Base-by-base conservation (phyloP, 2,888 invertebrate species). In the Hedya salicella region DNA sequence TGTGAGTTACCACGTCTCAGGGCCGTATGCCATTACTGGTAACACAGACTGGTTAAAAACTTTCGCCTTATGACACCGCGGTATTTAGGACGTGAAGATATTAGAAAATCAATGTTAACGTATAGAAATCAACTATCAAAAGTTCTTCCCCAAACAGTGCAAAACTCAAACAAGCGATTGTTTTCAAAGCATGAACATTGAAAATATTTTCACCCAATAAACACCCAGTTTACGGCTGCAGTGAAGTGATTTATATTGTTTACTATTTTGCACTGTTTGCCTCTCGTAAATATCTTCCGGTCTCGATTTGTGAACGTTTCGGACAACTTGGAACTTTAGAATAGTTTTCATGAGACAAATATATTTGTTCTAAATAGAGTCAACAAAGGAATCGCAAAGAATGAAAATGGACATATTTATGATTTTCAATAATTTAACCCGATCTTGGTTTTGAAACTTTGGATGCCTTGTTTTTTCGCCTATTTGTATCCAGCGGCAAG, bases 181-280 rank as follows among this genome's bases (percentile, higher is more conserved):
- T 21, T 49, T 52, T n/a, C n/a, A 64, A 64, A 44, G 8, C 50
- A 46, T 39, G 13, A 39, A 42, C 25, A 44, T 39, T 11, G 30
- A 64, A 59, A 65, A 65, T 59, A 53, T 65, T 52, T 65, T 59
- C 65, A 65, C 40, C 52, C 19, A 59, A 52, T 56, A 60, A 60
- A 40, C 11, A 39, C n/a, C 46, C 14, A 17, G 16, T 44, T 17
- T 32, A 40, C 56, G 42, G 11, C 14, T 14, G n/a, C 57, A 8
- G 36, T n/a, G 49, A 42, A 61, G 40, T 61, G 61, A 66, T 66
- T 66, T 66, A 66, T 66, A 66, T 54, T 66, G 66, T 66, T 66
- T 66, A 44, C 66, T 17, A 53, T 60, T 66, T 60, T 53, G 50
- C 60, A 53, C 50, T 61, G 40, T 42, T 61, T 54, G 66, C 46